These are phyloP conservation scores for Uromys caudimaculatus DNA, from an alignment of 2,797 vertebrate genomes.

Conservation along the genomic window DNA sequence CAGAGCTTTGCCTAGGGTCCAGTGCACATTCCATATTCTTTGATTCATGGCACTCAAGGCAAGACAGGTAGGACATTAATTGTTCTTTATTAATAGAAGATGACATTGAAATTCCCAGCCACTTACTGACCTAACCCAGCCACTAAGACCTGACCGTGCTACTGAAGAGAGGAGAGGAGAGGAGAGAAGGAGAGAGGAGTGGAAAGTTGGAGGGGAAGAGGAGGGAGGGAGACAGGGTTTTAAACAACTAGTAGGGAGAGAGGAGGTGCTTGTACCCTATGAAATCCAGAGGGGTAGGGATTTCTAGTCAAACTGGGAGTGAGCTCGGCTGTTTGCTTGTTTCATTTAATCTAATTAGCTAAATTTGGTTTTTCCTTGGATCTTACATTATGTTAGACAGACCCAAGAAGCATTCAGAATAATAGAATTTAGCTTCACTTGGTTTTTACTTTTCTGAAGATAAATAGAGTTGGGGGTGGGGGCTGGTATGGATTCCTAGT, in stretches of 20 bases:
- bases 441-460: neutral
- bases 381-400: slow-evolving; percentile 31
- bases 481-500: neutral
- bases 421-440: neutral
- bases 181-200: neutral
- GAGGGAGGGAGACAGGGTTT: neutral
- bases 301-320: neutral
- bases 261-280: neutral
- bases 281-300: neutral
- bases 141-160: slow-evolving; percentile 27
- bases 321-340: neutral
- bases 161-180: neutral
- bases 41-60: slow-evolving; percentile 84
- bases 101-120: slow-evolving; percentile 95
- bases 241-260: neutral
- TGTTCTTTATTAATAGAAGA: slow-evolving; percentile 96
- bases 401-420: neutral
- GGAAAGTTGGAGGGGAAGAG: neutral
- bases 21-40: slow-evolving; percentile 75
- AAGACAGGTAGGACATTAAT: slow-evolving; percentile 93
- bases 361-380: slow-evolving; percentile 37
- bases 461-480: neutral
- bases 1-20: slow-evolving; percentile 60
- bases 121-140: too few relatives aligned
- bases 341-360: slow-evolving; percentile 61